Evolutionary conservation across 2,113 vertebrate genomes (phyloP), one percentile per base, ranked within the genome.

Genomic region (Perccottus glenii): DNA sequence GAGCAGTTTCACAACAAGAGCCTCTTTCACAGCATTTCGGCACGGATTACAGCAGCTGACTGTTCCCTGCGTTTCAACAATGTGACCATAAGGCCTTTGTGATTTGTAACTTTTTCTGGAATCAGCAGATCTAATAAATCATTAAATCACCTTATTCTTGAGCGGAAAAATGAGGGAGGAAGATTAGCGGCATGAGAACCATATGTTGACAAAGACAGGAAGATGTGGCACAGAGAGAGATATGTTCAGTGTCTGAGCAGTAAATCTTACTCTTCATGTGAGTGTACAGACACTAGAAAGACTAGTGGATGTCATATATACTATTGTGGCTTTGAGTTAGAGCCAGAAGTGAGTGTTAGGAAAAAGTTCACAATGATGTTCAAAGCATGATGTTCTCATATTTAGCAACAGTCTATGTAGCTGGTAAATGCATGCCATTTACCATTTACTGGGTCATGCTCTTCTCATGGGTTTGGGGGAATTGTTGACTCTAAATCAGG

Each of bases 11-110:
- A 64, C 71, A 79, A 90, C 87, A 90, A 85, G 69, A 87, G 73
- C 36, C 68, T 77, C 85, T 85, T 87, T 90, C 82, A 88, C 76
- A 75, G 66, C 70, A 83, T 88, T 88, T 90, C 86, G 88, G 57
- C 14, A 0, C 40, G 67, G 86, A 88, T 87, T 85, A 90, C 62
- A 65, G 81, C 32, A 27, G 19, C 19, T 27, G 19, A 27, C 19
- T 27, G 19, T 3, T 27, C 19, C 3, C 19, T 27, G 19, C 19
- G 3, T 27, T 27, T 27, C 19, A 88, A 90, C 88, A 90, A 88
- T 85, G 86, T 80, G 73, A 84, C 82, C 75, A 70, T 61, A 80
- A 78, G 85, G 61, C 73, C 75, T 77, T 79, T 52, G 62, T 78
- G 81, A 86, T 86, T 83, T 83, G 77, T 82, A 85, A 77, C 75